phyloP scores from a whole-genome alignment of 2,797 vertebrate species.

The Bradypodion ventrale region DNA sequence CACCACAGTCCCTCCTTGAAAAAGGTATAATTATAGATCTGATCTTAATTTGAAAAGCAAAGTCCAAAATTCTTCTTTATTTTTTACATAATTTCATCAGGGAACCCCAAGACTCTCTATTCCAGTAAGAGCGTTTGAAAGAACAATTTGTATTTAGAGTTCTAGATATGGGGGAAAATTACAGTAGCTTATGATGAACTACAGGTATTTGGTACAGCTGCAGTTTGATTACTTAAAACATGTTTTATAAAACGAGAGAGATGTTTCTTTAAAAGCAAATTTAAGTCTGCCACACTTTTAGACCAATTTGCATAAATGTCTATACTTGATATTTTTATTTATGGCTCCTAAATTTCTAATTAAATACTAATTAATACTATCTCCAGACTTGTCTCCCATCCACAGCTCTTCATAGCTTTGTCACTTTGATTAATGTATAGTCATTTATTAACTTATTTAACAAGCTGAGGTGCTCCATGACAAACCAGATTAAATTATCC shows the following conservation, averaged over 20 bases:
- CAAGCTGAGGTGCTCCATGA: constrained; percentile 83
- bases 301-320: constrained; percentile 76
- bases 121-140: constrained; percentile 56
- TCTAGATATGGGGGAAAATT: constrained; percentile 53
- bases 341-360: constrained; percentile 91
- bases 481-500: constrained; percentile 93
- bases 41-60: constrained; percentile 35
- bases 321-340: constrained; percentile 83
- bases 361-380: constrained; percentile 99
- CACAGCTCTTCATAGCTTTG: constrained; percentile 87
- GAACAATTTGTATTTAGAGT: constrained; percentile 47
- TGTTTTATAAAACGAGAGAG: constrained; percentile 38
- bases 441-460: constrained; percentile 96
- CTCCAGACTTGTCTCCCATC: constrained; percentile 86
- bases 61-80: constrained; percentile 18
- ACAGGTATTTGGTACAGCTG: constrained; percentile 54
- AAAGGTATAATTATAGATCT: neutral
- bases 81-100: constrained; percentile 6
- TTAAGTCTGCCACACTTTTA: constrained; percentile 58
- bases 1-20: too few species aligned
- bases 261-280: constrained; percentile 68
- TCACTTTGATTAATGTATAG: constrained; percentile 93
- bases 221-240: constrained; percentile 42
- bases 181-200: constrained; percentile 43
- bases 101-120: neutral